Conservation (phyloP, 2,113 vertebrate genomes). For the Lophochroa leadbeateri region DNA sequence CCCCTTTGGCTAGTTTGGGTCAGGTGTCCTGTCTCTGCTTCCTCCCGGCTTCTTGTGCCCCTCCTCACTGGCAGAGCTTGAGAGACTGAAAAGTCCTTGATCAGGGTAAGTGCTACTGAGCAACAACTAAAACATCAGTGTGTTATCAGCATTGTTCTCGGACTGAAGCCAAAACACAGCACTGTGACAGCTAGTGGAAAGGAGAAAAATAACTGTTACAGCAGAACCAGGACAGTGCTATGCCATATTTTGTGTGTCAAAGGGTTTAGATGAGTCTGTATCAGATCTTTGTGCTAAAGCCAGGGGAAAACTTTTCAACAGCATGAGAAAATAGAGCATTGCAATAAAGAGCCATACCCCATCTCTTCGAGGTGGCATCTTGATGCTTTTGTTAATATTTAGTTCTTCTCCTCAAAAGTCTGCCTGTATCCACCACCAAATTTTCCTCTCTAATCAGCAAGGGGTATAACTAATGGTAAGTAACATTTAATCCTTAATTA, state of each 20-base stretch:
- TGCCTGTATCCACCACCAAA: not conserved
- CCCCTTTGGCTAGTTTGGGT: not conserved
- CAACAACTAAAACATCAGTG: not conserved
- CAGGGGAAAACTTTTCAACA: not conserved
- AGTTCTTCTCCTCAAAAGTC: not conserved
- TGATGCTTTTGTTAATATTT: not conserved
- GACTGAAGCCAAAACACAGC: not conserved
- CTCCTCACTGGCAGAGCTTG: not conserved
- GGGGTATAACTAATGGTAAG: not conserved
- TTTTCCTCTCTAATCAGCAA: not conserved
- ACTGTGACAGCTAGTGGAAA: not conserved
- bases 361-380: not conserved
- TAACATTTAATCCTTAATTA: not conserved
- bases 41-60: not conserved
- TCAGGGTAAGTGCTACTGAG: not conserved
- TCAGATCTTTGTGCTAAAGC: not conserved
- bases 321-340: not conserved
- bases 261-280: not conserved
- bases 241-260: fast-evolving
- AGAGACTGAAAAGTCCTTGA: not conserved
- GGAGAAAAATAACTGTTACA: not conserved
- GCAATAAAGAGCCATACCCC: not conserved
- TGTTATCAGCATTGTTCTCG: not conserved
- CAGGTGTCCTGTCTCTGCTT: not conserved
- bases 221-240: not conserved